Evolutionary conservation across 1,140 invertebrate genomes (phyloP).

Genomic region (Calephelis virginiensis): DNA sequence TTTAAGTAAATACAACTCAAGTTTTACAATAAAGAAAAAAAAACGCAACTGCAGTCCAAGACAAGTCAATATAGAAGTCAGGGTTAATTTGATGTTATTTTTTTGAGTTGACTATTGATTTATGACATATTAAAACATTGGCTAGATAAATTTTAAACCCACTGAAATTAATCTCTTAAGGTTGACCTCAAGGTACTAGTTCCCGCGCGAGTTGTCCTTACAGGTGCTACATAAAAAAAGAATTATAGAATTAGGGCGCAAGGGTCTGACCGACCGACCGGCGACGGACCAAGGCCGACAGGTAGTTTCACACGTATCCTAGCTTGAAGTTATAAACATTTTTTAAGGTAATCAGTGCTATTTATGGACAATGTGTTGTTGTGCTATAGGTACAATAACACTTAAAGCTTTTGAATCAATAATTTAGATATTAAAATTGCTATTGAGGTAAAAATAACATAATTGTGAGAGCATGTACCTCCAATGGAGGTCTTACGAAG

Average conservation of each 20-base stretch:
- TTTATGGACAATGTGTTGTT: neutral
- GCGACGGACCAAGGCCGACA: conserved; percentile 41
- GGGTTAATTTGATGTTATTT: too few relatives aligned
- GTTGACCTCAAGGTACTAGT: conserved; percentile 24
- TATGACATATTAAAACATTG: neutral
- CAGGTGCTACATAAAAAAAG: conserved; percentile 44
- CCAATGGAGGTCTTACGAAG: too few relatives aligned
- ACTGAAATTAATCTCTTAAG: conserved; percentile 1
- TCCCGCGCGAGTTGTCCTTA: conserved; percentile 64
- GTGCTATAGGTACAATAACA: neutral
- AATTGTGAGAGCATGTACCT: too few relatives aligned
- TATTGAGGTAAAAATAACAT: too few relatives aligned
- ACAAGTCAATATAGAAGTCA: too few relatives aligned
- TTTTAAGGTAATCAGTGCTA: neutral
- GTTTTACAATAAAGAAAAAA: too few relatives aligned
- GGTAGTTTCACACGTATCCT: conserved; percentile 47
- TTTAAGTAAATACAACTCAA: too few relatives aligned
- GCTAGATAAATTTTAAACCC: neutral
- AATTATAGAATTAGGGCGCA: conserved; percentile 51
- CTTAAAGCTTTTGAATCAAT: too few relatives aligned
- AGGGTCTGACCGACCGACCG: conserved; percentile 43
- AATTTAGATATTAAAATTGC: too few relatives aligned
- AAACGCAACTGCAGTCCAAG: too few relatives aligned
- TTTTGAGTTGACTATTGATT: neutral
- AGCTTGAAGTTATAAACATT: conserved; percentile 32